Conservation (phyloP, 1,140 invertebrate species). For the Sycobia sp. region DNA sequence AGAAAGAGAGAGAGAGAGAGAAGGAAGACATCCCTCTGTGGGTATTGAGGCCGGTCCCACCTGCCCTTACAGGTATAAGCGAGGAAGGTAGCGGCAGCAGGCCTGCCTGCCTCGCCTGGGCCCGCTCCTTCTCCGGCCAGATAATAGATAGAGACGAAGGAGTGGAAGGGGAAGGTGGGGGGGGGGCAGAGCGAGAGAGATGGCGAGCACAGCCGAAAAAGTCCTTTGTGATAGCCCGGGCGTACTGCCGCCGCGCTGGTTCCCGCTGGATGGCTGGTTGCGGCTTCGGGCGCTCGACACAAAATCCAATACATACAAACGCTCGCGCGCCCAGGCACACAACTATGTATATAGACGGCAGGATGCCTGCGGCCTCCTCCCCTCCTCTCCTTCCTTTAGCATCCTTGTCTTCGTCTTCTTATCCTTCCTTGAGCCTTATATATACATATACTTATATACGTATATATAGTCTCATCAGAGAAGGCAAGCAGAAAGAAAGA, state of each 20-base stretch:
- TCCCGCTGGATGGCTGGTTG: too few relatives aligned
- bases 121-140: conserved; percentile 1
- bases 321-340: too few relatives aligned
- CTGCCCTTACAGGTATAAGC: conserved; percentile 32
- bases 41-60: conserved; percentile 27
- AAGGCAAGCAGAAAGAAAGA: neutral
- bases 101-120: neutral
- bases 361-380: too few relatives aligned
- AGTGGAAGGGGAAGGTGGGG: neutral
- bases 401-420: too few relatives aligned
- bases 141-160: conserved; percentile 33
- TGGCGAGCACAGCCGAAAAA: conserved; percentile 16
- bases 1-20: conserved; percentile 5
- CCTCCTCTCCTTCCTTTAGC: too few relatives aligned
- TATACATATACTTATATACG: too few relatives aligned
- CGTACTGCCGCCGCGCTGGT: neutral
- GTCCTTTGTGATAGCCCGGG: conserved; percentile 27
- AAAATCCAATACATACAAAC: too few relatives aligned
- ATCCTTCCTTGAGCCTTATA: too few relatives aligned
- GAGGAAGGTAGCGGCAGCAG: neutral
- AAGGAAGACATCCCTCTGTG: conserved; percentile 26
- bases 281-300: too few relatives aligned
- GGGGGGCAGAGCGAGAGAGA: conserved; percentile 1
- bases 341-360: too few relatives aligned
- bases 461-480: too few relatives aligned